Percentiles rank a stretch among this genome's conserved stretches.
phyloP scores from a whole-genome alignment of 2,888 invertebrate genomes.

The Galeopsomyia nigrocyanea region DNA sequence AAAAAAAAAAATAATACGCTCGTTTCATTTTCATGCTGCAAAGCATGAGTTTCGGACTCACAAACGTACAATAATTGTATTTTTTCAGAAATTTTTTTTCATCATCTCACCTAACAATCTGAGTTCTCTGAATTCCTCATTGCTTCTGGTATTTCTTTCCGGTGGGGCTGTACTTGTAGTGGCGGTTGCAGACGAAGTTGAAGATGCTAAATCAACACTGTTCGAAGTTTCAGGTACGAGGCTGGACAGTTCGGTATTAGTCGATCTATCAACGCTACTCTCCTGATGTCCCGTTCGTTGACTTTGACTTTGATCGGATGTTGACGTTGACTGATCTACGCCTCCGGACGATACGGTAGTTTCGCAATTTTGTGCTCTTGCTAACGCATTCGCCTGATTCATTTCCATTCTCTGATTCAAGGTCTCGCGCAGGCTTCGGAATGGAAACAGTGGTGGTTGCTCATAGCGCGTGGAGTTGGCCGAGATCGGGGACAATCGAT shows the following conservation, averaged over 20 bases:
- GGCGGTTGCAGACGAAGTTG: background rate
- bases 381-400: slow-evolving; percentile 33
- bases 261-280: slow-evolving; percentile 16
- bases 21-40: background rate
- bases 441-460: slow-evolving; percentile 60
- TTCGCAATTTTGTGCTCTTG: slow-evolving; percentile 20
- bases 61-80: no score
- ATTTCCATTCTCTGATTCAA: slow-evolving; percentile 50
- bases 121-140: slow-evolving; percentile 5
- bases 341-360: background rate
- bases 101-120: slow-evolving; percentile 1
- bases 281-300: background rate
- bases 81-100: background rate
- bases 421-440: slow-evolving; percentile 58
- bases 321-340: background rate
- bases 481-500: slow-evolving; percentile 58
- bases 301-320: background rate
- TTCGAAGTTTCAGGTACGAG: no score
- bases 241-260: slow-evolving; percentile 21
- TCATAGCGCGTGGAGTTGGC: slow-evolving; percentile 57
- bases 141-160: background rate
- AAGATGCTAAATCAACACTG: background rate
- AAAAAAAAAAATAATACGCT: background rate
- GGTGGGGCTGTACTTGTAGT: background rate
- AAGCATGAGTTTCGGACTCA: no score